Conservation (phyloP, 2,888 invertebrate species). For the Lasioglossum lativentre region DNA sequence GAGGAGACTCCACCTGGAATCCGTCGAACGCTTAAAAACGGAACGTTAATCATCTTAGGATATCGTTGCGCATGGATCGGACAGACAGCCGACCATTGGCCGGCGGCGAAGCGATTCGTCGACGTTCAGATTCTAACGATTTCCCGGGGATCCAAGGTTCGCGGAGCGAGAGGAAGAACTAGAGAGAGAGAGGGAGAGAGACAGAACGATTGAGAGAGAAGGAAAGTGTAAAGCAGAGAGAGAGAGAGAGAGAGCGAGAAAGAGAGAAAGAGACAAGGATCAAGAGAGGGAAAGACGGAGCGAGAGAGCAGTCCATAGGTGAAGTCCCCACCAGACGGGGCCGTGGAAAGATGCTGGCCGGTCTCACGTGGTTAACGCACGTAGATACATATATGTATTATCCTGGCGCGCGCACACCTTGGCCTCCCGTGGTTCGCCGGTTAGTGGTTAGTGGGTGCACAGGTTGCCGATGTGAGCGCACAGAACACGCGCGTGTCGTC, state of each 20-base stretch:
- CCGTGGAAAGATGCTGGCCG: conserved; percentile 73
- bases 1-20: neutral
- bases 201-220: no score
- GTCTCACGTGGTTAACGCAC: conserved; percentile 78
- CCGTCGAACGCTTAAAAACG: neutral
- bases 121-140: conserved; percentile 36
- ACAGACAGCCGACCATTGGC: neutral
- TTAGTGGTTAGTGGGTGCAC: conserved; percentile 80
- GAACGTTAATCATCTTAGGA: neutral
- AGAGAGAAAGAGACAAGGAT: neutral
- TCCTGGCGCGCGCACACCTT: conserved; percentile 75
- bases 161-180: conserved; percentile 6
- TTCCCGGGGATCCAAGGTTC: conserved; percentile 45
- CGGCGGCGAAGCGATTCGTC: conserved; percentile 8
- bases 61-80: neutral
- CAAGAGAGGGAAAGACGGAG: conserved; percentile 28
- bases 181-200: conserved; percentile 43
- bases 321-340: conserved; percentile 61
- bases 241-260: neutral
- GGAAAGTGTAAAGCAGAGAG: no score
- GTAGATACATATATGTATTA: conserved; percentile 81
- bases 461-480: conserved; percentile 72
- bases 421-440: conserved; percentile 74
- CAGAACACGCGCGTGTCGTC: conserved; percentile 57
- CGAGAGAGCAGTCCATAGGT: conserved; percentile 61